Conservation (phyloP, 2,797 vertebrate genomes). For the Pseudomugil gertrudae region DNA sequence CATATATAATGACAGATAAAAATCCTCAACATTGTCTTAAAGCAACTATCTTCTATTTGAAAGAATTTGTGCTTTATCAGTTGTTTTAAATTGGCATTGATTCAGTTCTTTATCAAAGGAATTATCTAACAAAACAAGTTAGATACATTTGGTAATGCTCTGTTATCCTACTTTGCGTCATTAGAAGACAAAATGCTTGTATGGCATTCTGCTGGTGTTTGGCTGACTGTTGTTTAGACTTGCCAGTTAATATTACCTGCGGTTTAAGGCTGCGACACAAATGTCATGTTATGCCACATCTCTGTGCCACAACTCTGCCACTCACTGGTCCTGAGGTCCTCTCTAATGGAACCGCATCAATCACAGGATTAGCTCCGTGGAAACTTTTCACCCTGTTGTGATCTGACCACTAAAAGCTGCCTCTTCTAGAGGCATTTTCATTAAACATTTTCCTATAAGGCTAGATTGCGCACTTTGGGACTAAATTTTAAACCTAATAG, state of each 20-base stretch:
- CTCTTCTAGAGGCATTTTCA: conserved; percentile 30
- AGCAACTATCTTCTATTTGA: no score
- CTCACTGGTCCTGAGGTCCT: conserved; percentile 45
- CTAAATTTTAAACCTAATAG: conserved; percentile 45
- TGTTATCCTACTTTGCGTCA: conserved; percentile 27
- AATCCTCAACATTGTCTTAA: no score
- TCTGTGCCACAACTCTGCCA: conserved; percentile 45
- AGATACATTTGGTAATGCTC: conserved; percentile 9
- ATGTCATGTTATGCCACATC: conserved; percentile 45
- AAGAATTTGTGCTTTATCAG: no score
- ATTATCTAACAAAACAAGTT: no score
- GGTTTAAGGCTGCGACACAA: conserved; percentile 42
- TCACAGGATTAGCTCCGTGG: conserved; percentile 61
- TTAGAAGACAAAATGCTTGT: conserved; percentile 23
- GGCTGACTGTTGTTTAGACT: conserved; percentile 33
- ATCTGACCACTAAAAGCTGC: conserved; percentile 39
- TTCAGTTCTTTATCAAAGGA: no score
- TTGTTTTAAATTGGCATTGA: no score
- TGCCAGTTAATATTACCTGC: conserved; percentile 57
- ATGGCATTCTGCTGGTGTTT: conserved; percentile 20
- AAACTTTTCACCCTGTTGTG: conserved; percentile 51
- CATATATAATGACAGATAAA: no score
- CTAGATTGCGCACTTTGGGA: conserved; percentile 27
- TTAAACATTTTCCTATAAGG: conserved; percentile 32
- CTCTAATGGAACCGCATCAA: conserved; percentile 67